Percentiles rank a stretch among this genome's conserved stretches.
Evolutionary conservation across 2,113 vertebrate species (phyloP).

Genomic region (Ginglymostoma cirratum): DNA sequence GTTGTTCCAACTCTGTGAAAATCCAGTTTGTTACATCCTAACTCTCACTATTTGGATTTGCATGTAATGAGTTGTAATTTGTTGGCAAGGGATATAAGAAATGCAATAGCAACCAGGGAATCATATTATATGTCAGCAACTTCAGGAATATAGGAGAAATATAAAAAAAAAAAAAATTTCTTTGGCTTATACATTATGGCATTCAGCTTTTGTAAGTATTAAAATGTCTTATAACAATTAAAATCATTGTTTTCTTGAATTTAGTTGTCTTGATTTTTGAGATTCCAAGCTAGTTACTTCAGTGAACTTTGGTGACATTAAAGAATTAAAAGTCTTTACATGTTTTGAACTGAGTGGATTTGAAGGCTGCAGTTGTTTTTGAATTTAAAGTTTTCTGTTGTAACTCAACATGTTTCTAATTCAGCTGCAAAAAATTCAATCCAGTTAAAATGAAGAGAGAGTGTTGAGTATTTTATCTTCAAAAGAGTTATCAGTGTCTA

Average conservation of each 20-base stretch:
- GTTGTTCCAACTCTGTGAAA: not conserved
- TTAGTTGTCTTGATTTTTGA: not conserved
- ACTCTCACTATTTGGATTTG: not conserved
- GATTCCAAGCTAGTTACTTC: not conserved
- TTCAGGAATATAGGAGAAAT: not conserved
- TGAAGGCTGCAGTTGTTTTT: not conserved
- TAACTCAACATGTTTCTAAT: not conserved
- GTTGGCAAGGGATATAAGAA: not conserved
- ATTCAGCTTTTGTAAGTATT: not conserved
- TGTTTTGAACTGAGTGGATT: not conserved
- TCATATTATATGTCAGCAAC: not conserved
- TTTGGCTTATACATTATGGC: not conserved
- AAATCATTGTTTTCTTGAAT: not conserved
- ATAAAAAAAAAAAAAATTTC: not conserved
- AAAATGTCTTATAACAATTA: not conserved
- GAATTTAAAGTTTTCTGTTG: not conserved
- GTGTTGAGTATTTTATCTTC: constrained; percentile 2
- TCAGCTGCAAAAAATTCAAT: not conserved
- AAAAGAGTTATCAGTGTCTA: not conserved
- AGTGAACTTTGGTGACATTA: not conserved
- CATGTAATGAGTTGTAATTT: not conserved
- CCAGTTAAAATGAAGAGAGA: not conserved
- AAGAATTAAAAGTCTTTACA: not conserved
- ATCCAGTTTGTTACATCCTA: not conserved
- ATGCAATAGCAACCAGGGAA: not conserved